Percentiles rank a stretch among this genome's conserved stretches.
These are phyloP conservation scores for Eupithecia exiguata DNA, from an alignment of 2,888 invertebrate species.

Conservation along the genomic window DNA sequence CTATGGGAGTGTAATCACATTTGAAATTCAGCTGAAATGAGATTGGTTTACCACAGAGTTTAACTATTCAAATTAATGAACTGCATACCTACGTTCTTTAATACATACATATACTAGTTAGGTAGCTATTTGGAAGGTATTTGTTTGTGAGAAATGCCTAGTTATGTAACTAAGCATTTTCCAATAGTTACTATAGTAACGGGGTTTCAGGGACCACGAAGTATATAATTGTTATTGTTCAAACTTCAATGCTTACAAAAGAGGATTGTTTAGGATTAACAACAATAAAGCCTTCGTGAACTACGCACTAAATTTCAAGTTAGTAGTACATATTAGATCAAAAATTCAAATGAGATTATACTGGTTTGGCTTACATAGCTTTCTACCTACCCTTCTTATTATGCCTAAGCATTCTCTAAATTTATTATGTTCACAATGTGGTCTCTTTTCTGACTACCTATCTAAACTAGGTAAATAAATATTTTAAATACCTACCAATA, in stretches of 20 bases:
- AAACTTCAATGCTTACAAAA: conserved; percentile 28
- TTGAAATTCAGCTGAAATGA: conserved; percentile 21
- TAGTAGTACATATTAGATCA: not conserved
- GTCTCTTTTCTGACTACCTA: no score
- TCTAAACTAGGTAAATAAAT: not conserved
- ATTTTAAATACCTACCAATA: not conserved
- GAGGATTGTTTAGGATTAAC: conserved; percentile 24
- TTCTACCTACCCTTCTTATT: not conserved
- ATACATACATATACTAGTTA: not conserved
- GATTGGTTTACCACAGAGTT: conserved; percentile 22
- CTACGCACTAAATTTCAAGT: conserved; percentile 17
- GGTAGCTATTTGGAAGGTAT: no score
- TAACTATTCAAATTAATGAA: conserved; percentile 29
- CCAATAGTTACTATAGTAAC: not conserved
- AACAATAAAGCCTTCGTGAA: conserved; percentile 21
- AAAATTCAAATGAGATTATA: conserved; percentile 10
- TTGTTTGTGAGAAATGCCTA: not conserved
- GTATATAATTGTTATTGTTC: conserved; percentile 21
- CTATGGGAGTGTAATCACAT: conserved; percentile 17
- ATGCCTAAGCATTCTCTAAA: not conserved
- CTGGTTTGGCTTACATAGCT: not conserved
- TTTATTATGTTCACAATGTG: not conserved
- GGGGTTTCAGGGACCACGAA: not conserved
- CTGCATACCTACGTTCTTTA: not conserved
- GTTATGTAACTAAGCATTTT: not conserved